phyloP scores from a whole-genome alignment of 2,113 vertebrate species.

The Albula glossodonta region DNA sequence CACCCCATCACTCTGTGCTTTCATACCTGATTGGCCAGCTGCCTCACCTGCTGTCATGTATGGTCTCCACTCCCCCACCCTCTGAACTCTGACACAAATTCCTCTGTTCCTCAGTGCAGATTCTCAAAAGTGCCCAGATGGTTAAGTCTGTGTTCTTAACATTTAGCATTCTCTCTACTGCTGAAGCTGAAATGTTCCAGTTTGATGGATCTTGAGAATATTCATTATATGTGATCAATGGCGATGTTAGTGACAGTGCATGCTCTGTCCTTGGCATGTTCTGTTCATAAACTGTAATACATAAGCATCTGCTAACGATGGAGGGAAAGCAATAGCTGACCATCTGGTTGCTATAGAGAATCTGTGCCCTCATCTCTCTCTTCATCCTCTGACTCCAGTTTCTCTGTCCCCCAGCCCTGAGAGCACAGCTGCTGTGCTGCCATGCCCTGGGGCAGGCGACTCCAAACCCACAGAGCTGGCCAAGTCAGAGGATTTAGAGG shows the following conservation, averaged over 20 bases:
- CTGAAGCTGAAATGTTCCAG: not conserved
- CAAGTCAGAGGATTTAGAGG: not conserved
- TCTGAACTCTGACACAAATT: not conserved
- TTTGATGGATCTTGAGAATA: not conserved
- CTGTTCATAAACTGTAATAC: not conserved
- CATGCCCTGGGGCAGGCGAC: not conserved
- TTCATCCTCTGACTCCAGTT: slow-evolving; percentile 47
- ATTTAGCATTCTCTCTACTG: not conserved
- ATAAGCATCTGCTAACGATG: not conserved
- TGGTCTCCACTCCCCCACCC: not conserved
- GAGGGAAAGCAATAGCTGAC: not conserved
- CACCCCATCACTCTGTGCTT: slow-evolving; percentile 14
- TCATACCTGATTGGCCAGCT: not conserved
- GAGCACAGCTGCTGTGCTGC: slow-evolving; percentile 17
- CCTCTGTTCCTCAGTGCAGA: not conserved
- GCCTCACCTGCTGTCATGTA: slow-evolving; percentile 13
- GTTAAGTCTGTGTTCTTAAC: not conserved
- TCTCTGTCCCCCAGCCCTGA: slow-evolving; percentile 65
- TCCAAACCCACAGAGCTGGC: not conserved
- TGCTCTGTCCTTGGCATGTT: not conserved
- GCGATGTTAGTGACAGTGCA: not conserved
- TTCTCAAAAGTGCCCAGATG: not conserved
- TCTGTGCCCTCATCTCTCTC: slow-evolving; percentile 4
- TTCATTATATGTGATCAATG: not conserved
- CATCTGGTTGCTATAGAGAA: not conserved